A percentile compares a stretch with the other conserved stretches of the same genome.
Conservation (phyloP, 2,888 invertebrate genomes). For the Xestia sexstrigata region DNA sequence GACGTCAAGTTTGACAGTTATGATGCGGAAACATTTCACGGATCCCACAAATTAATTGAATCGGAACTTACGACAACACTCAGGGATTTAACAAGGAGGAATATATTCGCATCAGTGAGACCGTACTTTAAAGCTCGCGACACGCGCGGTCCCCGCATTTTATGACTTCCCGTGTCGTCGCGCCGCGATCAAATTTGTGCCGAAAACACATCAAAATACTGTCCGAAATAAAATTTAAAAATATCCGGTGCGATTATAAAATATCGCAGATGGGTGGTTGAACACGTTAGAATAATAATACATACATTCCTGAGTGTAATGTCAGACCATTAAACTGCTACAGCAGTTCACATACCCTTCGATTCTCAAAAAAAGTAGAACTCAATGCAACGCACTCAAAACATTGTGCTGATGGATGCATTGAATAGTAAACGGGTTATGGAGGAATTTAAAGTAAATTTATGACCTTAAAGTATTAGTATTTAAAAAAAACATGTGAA, state of each 20-base stretch:
- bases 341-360: constrained; percentile 10
- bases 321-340: constrained; percentile 26
- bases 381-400: too few species aligned
- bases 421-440: too few species aligned
- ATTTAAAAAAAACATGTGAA: too few species aligned
- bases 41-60: constrained; percentile 49
- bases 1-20: constrained; percentile 36
- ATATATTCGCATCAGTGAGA: constrained; percentile 70
- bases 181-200: constrained; percentile 76
- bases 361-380: too few species aligned
- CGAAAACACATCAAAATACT: constrained; percentile 83
- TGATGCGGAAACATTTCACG: constrained; percentile 31
- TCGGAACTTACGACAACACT: constrained; percentile 62
- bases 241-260: constrained; percentile 69
- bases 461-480: too few species aligned
- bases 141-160: constrained; percentile 76
- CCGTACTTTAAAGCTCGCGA: constrained; percentile 70
- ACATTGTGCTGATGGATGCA: too few species aligned
- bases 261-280: constrained; percentile 57
- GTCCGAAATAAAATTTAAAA: constrained; percentile 80
- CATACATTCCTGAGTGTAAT: constrained; percentile 30
- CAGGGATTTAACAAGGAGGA: constrained; percentile 70
- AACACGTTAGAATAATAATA: constrained; percentile 45
- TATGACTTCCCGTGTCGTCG: constrained; percentile 86
- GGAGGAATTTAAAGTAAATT: too few species aligned